Conservation (phyloP, 2,113 vertebrate species). For the Pampusana beccarii region DNA sequence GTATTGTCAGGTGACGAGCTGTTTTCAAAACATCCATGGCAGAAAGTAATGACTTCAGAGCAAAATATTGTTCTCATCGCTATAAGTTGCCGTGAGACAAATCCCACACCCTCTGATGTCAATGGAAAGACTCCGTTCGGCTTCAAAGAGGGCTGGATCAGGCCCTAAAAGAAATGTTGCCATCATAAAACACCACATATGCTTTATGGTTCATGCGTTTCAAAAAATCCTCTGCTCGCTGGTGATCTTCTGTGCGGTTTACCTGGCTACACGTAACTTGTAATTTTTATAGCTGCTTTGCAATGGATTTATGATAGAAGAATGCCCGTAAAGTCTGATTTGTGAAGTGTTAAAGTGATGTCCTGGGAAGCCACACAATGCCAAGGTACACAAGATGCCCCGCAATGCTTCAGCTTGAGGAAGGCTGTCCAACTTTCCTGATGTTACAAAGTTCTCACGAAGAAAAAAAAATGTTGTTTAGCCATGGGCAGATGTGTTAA, state of each 20-base stretch:
- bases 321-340: slow-evolving; percentile 65
- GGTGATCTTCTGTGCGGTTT: neutral
- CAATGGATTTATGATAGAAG: slow-evolving; percentile 9
- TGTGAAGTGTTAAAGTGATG: slow-evolving; percentile 64
- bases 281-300: slow-evolving; percentile 38
- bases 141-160: slow-evolving; percentile 56
- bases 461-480: slow-evolving; percentile 30
- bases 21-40: slow-evolving; percentile 45
- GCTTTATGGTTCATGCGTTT: neutral
- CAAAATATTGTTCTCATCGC: slow-evolving; percentile 68
- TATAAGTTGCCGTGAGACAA: slow-evolving; percentile 64
- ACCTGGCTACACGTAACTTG: slow-evolving; percentile 23
- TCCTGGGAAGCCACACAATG: slow-evolving; percentile 54
- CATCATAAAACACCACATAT: slow-evolving; percentile 22
- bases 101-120: slow-evolving; percentile 67
- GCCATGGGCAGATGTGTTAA: slow-evolving; percentile 6
- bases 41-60: slow-evolving; percentile 66
- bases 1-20: slow-evolving; percentile 62
- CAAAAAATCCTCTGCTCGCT: neutral
- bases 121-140: slow-evolving; percentile 46
- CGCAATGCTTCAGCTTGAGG: neutral
- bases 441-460: slow-evolving; percentile 41
- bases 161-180: slow-evolving; percentile 40
- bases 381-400: slow-evolving; percentile 60
- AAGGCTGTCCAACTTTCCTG: slow-evolving; percentile 31